phyloP scores from a whole-genome alignment of 2,888 invertebrate species.

The Keiferia lycopersicella region DNA sequence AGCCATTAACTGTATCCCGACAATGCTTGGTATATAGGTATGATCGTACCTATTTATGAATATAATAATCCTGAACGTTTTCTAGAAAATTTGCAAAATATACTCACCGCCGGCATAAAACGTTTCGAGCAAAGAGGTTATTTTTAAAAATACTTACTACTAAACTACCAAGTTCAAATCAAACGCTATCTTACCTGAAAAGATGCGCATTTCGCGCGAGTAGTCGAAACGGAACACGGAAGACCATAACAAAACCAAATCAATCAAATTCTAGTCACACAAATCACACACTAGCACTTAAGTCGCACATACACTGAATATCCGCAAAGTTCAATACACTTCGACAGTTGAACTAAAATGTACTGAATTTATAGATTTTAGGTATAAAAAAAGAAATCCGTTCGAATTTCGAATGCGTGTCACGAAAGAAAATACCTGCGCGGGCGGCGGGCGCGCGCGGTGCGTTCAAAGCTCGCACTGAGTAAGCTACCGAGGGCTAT shows the following conservation, averaged over 20 bases:
- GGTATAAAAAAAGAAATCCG: slow-evolving; percentile 21
- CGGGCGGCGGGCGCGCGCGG: slow-evolving; percentile 64
- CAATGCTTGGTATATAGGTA: too few species aligned
- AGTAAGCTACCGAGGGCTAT: slow-evolving; percentile 64
- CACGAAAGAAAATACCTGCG: slow-evolving; percentile 44
- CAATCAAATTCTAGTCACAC: slow-evolving; percentile 25
- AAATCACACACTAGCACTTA: slow-evolving; percentile 23
- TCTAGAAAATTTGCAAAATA: too few species aligned
- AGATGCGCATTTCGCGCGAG: slow-evolving; percentile 17
- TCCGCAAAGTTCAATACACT: slow-evolving; percentile 13
- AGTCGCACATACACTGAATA: slow-evolving; percentile 19
- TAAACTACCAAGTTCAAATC: neutral
- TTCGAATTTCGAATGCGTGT: slow-evolving; percentile 33
- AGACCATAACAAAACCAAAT: slow-evolving; percentile 22
- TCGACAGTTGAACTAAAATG: slow-evolving; percentile 11
- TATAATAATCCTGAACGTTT: too few species aligned
- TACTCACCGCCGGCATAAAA: too few species aligned
- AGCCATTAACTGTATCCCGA: too few species aligned
- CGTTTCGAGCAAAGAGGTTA: too few species aligned
- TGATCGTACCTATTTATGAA: too few species aligned
- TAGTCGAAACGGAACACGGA: slow-evolving; percentile 18
- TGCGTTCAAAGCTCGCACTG: slow-evolving; percentile 72
- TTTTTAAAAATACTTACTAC: neutral
- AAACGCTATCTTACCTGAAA: slow-evolving; percentile 24
- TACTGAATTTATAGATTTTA: slow-evolving; percentile 17